Conservation (phyloP, 2,888 invertebrate species). For the Carabus problematicus region DNA sequence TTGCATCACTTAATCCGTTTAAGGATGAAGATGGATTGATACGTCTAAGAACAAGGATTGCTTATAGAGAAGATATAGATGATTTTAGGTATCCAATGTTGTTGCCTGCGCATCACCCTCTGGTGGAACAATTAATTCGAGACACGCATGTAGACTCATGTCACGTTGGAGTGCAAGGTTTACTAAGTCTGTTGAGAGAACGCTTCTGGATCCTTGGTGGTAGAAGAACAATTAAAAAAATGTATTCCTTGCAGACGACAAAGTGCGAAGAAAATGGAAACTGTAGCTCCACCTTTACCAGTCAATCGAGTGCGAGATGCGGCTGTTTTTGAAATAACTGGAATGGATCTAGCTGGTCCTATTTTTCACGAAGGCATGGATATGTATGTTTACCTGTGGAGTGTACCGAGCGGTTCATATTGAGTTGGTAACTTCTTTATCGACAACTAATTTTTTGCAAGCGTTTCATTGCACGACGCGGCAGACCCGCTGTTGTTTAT, state of each 20-base stretch:
- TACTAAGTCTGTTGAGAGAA: slow-evolving; percentile 43
- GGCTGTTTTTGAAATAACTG: slow-evolving; percentile 12
- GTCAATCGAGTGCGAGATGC: slow-evolving; percentile 9
- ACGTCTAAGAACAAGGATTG: slow-evolving; percentile 44
- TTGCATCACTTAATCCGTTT: slow-evolving; percentile 36
- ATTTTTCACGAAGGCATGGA: too few species aligned
- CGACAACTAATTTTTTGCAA: slow-evolving; percentile 50
- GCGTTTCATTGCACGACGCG: slow-evolving; percentile 45
- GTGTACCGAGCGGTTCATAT: slow-evolving; percentile 52
- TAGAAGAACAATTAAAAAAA: slow-evolving; percentile 40
- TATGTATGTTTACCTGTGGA: slow-evolving; percentile 54
- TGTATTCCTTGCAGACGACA: slow-evolving; percentile 19
- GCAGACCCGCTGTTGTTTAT: slow-evolving; percentile 50
- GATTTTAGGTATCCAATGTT: slow-evolving; percentile 49
- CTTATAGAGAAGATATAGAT: slow-evolving; percentile 43
- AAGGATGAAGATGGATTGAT: slow-evolving; percentile 44
- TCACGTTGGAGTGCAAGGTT: slow-evolving; percentile 43
- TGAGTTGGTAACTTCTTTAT: slow-evolving; percentile 50
- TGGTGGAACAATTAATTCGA: slow-evolving; percentile 45
- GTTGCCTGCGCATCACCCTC: slow-evolving; percentile 47
- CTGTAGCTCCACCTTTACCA: not conserved
- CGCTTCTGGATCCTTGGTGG: slow-evolving; percentile 44
- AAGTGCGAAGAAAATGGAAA: not conserved
- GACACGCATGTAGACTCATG: slow-evolving; percentile 31
- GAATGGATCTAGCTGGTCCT: slow-evolving; percentile 13